Evolutionary conservation across 2,888 invertebrate species (phyloP), one percentile per base, ranked within the genome.

Genomic region (Andrena bicolor): DNA sequence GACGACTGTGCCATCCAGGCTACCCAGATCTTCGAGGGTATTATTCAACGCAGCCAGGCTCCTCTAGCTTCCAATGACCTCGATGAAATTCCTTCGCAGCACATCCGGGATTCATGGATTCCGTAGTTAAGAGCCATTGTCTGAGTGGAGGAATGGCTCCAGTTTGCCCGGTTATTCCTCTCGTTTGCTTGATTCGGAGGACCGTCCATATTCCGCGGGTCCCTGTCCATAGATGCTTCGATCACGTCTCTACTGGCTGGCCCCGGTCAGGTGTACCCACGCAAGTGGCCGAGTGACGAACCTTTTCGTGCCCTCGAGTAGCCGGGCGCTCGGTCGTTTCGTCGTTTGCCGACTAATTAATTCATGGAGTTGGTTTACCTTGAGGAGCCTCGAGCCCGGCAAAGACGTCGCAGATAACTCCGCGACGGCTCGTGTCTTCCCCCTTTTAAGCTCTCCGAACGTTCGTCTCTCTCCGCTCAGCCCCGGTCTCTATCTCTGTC

Each of bases 331-430:
- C 69, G 76, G 72, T 70, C 65, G 63, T 80, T 84, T 77, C 84
- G 80, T 82, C 87, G 90, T 89, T 90, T 88, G 86, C 86, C 85
- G 84, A 86, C 82, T 90, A 90, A 91, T 91, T 91, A 90, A 91
- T 91, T 91, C 91, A 88, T 84, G 87, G 82, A 86, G 78, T 87
- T 72, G 86, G 86, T 89, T 89, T 87, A 86, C 87, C 86, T 81
- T 82, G 87, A 84, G 82, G 82, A 81, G 76, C 70, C 83, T 64
- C 70, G 77, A 80, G 80, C 77, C 68, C 56, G 56, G 82, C 83
- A 82, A 87, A 87, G 82, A 88, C 77, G 80, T 68, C 61, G 69
- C 64, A 80, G 84, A 86, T 86, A 88, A 87, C 80, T 86, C 28
- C 53, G 64, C 41, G 69, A 65, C 65, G 79, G 77, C 84, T 75